Evolutionary conservation across 2,113 vertebrate genomes (phyloP).

Genomic region (Sinosuthora webbiana): DNA sequence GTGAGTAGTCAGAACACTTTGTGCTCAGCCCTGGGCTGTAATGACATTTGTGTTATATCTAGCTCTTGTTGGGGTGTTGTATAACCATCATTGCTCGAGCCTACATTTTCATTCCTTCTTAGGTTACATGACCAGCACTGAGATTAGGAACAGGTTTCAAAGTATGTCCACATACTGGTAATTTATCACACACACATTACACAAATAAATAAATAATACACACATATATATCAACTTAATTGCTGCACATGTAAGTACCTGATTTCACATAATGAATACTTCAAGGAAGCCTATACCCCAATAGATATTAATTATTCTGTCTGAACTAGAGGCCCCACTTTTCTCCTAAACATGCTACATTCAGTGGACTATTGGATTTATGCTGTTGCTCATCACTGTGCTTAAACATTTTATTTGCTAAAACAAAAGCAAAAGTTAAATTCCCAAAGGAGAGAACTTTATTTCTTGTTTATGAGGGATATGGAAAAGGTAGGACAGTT

Average conservation of each 20-base stretch:
- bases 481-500: not conserved
- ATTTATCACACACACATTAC: conserved; percentile 37
- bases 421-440: not conserved
- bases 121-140: conserved; percentile 34
- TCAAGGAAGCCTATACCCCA: not conserved
- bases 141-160: conserved; percentile 62
- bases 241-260: conserved; percentile 31
- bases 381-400: not conserved
- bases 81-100: not conserved
- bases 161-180: not conserved
- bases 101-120: conserved; percentile 22
- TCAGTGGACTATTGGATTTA: not conserved
- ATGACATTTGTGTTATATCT: not conserved
- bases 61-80: not conserved
- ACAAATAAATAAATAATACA: conserved; percentile 50
- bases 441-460: not conserved
- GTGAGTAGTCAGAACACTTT: not conserved
- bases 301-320: conserved; percentile 45
- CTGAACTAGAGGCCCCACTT: conserved; percentile 14
- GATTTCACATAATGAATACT: conserved; percentile 48
- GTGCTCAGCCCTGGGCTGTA: not conserved
- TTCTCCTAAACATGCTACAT: not conserved
- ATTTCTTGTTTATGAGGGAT: not conserved
- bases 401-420: not conserved
- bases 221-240: conserved; percentile 57